A percentile compares a stretch with the other conserved stretches of the same genome.
Conservation (phyloP, 2,888 invertebrate species). For the Punctoribates punctum region DNA sequence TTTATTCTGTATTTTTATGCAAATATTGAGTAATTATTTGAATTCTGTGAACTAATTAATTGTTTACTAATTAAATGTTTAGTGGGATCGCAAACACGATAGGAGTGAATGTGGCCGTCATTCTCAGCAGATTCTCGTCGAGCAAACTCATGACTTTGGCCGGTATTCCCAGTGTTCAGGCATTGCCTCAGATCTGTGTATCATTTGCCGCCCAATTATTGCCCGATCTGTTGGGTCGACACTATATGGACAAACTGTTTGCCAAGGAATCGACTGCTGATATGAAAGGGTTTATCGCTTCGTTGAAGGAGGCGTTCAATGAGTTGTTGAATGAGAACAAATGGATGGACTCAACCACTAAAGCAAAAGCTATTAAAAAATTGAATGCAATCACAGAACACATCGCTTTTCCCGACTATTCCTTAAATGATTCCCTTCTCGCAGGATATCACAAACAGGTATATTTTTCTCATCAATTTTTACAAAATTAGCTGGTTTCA, state of each 20-base stretch:
- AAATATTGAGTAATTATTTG: no score
- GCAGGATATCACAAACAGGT: constrained; percentile 48
- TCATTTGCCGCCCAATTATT: background rate
- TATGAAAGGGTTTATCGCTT: constrained; percentile 51
- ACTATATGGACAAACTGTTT: constrained; percentile 42
- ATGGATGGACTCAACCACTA: constrained; percentile 57
- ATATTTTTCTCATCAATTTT: background rate
- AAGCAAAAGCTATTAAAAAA: constrained; percentile 56
- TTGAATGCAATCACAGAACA: constrained; percentile 56
- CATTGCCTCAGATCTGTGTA: constrained; percentile 13
- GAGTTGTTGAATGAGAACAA: constrained; percentile 52
- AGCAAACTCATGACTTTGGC: constrained; percentile 2
- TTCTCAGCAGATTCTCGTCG: constrained; percentile 21
- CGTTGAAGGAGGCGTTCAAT: constrained; percentile 52
- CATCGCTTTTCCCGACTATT: constrained; percentile 57
- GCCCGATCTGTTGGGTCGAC: constrained; percentile 39
- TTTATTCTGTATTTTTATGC: no score
- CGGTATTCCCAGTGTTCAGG: background rate
- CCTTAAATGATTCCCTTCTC: constrained; percentile 52
- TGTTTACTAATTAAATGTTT: no score
- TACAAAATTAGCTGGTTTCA: no score
- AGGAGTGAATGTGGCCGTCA: background rate
- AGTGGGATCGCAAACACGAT: background rate
- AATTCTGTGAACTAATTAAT: no score
- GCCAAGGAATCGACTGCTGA: constrained; percentile 27